A percentile compares a stretch with the other conserved stretches of the same genome.
phyloP scores from a whole-genome alignment of 2,113 vertebrate species.

The Hippoglossus stenolepis region DNA sequence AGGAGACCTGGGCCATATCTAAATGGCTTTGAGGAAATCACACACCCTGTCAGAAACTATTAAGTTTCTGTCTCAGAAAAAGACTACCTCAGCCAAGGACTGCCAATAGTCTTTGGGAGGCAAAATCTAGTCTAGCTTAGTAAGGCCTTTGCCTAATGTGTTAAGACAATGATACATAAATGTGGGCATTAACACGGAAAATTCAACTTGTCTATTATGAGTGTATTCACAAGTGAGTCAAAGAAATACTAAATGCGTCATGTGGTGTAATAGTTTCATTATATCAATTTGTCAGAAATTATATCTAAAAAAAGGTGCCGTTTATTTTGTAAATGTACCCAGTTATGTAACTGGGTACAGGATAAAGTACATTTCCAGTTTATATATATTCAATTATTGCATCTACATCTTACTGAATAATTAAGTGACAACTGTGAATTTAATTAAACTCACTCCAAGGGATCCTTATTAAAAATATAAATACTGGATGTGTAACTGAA shows the following conservation, averaged over 20 bases:
- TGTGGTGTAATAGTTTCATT: no score
- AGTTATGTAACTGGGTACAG: no score
- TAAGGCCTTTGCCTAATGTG: not conserved
- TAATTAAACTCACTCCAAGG: not conserved
- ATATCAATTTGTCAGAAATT: no score
- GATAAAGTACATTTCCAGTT: not conserved
- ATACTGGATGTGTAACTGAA: slow-evolving; percentile 6
- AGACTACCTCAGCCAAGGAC: slow-evolving; percentile 37
- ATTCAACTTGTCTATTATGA: slow-evolving; percentile 10
- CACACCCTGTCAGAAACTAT: slow-evolving; percentile 70
- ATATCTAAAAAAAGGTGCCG: no score
- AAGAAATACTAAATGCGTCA: not conserved
- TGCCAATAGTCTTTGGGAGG: slow-evolving; percentile 18
- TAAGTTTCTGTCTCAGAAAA: slow-evolving; percentile 48
- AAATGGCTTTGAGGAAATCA: slow-evolving; percentile 75
- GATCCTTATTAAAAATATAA: not conserved
- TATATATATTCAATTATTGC: not conserved
- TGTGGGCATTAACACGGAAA: not conserved
- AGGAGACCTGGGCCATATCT: slow-evolving; percentile 58
- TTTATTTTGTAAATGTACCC: no score
- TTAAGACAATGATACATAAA: slow-evolving; percentile 12
- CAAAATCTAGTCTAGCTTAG: slow-evolving; percentile 14
- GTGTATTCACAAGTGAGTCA: not conserved
- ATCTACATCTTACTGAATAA: not conserved
- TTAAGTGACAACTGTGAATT: not conserved